These are phyloP conservation scores for Dolichomitus sp. DNA, from an alignment of 2,888 invertebrate genomes.

Conservation along the genomic window DNA sequence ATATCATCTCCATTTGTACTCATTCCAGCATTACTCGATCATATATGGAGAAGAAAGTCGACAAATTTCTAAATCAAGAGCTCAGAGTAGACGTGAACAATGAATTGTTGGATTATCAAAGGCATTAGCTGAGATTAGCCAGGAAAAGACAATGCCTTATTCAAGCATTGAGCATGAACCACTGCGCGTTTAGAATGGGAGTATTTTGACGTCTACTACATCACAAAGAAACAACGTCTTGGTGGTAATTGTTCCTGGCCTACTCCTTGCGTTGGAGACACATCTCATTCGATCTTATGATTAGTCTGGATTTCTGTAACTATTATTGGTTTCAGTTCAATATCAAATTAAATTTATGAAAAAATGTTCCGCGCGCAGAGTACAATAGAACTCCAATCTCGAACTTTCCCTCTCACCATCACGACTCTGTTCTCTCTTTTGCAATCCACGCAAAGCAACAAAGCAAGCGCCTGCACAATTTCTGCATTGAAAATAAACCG, in stretches of 20 bases:
- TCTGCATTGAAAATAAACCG: constrained; percentile 31
- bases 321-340: not conserved
- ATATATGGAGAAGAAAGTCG: not conserved
- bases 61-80: not conserved
- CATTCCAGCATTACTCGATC: not conserved
- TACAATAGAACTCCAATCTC: not conserved
- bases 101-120: not conserved
- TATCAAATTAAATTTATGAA: not conserved
- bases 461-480: constrained; percentile 29
- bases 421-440: not conserved
- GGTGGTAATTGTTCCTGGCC: not conserved
- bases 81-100: not conserved
- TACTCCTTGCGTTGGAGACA: not conserved
- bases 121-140: not conserved
- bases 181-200: not conserved
- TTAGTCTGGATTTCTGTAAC: not conserved
- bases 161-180: not conserved
- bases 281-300: not conserved
- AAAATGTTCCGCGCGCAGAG: not conserved
- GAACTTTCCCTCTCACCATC: not conserved
- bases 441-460: constrained; percentile 11
- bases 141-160: not conserved
- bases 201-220: not conserved
- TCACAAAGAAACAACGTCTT: not conserved
- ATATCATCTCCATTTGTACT: not conserved